Conservation (phyloP, 2,113 vertebrate species). For the Heterotilapia buettikoferi region DNA sequence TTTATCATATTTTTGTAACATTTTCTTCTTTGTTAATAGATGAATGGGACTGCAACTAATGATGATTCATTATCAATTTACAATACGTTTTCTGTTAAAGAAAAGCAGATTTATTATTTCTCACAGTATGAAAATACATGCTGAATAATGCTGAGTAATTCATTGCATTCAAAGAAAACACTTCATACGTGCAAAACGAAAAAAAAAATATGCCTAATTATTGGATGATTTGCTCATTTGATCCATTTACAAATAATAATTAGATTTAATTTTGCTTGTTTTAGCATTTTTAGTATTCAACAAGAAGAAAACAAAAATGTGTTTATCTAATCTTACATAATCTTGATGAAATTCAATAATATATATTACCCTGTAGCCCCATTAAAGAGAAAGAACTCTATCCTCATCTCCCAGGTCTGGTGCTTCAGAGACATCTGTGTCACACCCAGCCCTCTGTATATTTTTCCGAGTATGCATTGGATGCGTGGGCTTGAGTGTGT, state of each 20-base stretch:
- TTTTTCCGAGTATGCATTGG: background rate
- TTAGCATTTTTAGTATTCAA: background rate
- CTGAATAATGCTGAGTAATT: background rate
- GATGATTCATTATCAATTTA: background rate
- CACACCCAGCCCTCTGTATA: conserved; percentile 1
- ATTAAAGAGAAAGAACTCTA: background rate
- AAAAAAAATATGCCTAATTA: background rate
- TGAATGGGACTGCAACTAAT: background rate
- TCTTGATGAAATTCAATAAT: background rate
- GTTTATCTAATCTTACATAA: background rate
- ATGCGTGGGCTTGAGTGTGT: background rate
- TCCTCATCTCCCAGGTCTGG: conserved; percentile 40
- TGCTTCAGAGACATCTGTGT: conserved; percentile 63
- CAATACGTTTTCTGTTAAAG: background rate
- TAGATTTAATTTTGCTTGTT: background rate
- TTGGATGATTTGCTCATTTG: background rate
- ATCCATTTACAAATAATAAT: background rate
- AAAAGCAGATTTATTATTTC: background rate
- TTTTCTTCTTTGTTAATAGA: background rate
- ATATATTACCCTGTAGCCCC: background rate
- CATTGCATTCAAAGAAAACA: background rate
- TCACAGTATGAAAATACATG: background rate
- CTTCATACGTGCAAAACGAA: background rate
- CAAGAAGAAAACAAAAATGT: background rate
- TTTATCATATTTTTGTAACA: background rate